These are phyloP conservation scores for Junonia oenone DNA, from an alignment of 2,888 invertebrate species.

Conservation along the genomic window DNA sequence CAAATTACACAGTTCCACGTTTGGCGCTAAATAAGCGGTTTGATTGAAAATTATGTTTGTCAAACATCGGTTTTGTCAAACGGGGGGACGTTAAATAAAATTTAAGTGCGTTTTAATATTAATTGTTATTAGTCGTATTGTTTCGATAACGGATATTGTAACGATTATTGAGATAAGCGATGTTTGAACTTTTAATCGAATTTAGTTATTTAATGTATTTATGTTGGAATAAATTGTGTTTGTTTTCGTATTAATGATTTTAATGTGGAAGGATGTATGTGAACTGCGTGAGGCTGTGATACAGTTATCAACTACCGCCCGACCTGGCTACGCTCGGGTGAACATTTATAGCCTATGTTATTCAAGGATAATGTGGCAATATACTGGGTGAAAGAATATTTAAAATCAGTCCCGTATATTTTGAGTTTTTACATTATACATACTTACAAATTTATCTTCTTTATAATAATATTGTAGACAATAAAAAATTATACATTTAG, in stretches of 20 bases:
- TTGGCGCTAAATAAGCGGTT: conserved; percentile 23
- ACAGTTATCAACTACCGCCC: too few relatives aligned
- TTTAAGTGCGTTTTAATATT: conserved; percentile 19
- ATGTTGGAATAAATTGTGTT: not conserved
- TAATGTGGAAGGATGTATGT: too few relatives aligned
- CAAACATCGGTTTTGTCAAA: not conserved
- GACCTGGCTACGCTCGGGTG: too few relatives aligned
- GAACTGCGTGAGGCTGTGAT: too few relatives aligned
- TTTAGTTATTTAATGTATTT: not conserved
- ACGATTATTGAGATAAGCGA: not conserved
- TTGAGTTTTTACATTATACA: too few relatives aligned
- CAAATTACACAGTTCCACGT: conserved; percentile 4
- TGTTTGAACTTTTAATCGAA: not conserved
- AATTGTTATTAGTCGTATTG: conserved; percentile 15
- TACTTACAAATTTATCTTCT: too few relatives aligned
- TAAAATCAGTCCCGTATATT: too few relatives aligned
- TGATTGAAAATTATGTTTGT: conserved; percentile 21
- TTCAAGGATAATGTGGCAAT: too few relatives aligned
- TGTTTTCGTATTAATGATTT: not conserved
- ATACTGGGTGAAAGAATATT: too few relatives aligned
- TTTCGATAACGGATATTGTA: conserved; percentile 18
- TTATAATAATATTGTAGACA: too few relatives aligned
- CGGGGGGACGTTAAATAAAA: conserved; percentile 10
- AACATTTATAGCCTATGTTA: too few relatives aligned
- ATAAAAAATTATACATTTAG: too few relatives aligned